A percentile compares a stretch with the other conserved stretches of the same genome.
phyloP scores from a whole-genome alignment of 2,797 vertebrate genomes.

The Capromys pilorides region DNA sequence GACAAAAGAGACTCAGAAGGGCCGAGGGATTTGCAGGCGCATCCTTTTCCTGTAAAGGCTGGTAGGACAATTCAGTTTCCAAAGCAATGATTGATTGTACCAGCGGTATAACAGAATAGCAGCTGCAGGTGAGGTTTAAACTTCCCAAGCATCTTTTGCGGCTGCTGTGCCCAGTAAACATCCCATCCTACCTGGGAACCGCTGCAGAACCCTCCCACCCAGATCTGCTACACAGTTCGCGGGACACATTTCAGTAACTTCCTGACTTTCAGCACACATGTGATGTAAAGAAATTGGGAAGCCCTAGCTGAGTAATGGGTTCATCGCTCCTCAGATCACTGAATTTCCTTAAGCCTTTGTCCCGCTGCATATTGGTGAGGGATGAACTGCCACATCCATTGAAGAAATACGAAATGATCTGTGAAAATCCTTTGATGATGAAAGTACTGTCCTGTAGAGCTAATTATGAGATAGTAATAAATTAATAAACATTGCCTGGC shows the following conservation, averaged over 20 bases:
- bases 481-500: constrained; percentile 17
- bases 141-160: not conserved
- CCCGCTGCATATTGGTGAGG: not conserved
- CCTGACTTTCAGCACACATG: not conserved
- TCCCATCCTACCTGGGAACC: no score
- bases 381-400: not conserved
- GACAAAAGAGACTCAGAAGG: not conserved
- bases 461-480: constrained; percentile 27
- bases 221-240: not conserved
- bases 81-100: not conserved
- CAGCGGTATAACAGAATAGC: not conserved
- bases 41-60: not conserved
- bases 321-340: not conserved
- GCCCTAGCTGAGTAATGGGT: not conserved
- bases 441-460: not conserved
- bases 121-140: constrained; percentile 12
- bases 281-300: not conserved
- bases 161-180: not conserved
- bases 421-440: not conserved
- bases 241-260: not conserved
- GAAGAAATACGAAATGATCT: not conserved
- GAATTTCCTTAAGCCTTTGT: constrained; percentile 29
- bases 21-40: not conserved
- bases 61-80: not conserved
- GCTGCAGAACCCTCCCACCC: not conserved